Percentiles rank a stretch among this genome's conserved stretches.
These are phyloP conservation scores for Onthophagus sagittarius DNA, from an alignment of 2,888 invertebrate genomes.

Conservation along the genomic window DNA sequence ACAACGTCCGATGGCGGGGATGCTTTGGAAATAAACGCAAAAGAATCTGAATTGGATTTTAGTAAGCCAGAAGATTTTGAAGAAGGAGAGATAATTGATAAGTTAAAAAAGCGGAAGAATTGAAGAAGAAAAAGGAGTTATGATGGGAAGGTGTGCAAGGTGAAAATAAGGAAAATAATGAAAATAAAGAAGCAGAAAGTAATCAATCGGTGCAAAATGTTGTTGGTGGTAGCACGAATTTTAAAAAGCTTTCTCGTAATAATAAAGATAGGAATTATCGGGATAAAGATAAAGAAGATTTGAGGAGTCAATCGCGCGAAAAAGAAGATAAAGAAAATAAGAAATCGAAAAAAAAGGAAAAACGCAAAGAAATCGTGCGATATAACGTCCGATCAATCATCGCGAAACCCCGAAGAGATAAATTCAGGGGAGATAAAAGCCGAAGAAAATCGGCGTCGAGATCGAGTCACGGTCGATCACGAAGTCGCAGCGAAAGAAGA, in stretches of 20 bases:
- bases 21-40: slow-evolving; percentile 48
- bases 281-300: slow-evolving; percentile 53
- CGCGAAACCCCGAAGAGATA: slow-evolving; percentile 62
- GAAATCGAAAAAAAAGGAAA: slow-evolving; percentile 53
- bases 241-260: slow-evolving; percentile 77
- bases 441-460: slow-evolving; percentile 33
- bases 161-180: slow-evolving; percentile 51
- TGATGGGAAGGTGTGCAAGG: slow-evolving; percentile 40
- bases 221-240: slow-evolving; percentile 49
- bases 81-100: slow-evolving; percentile 58
- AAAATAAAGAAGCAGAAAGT: slow-evolving; percentile 24
- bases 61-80: slow-evolving; percentile 51
- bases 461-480: slow-evolving; percentile 27
- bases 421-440: slow-evolving; percentile 70
- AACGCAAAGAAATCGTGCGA: slow-evolving; percentile 74
- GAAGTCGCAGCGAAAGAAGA: slow-evolving; percentile 36
- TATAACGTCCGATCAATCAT: slow-evolving; percentile 81
- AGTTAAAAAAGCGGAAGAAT: slow-evolving; percentile 41
- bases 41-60: slow-evolving; percentile 49
- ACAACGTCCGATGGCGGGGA: slow-evolving; percentile 46
- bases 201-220: too few relatives aligned
- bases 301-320: slow-evolving; percentile 46
- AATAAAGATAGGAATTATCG: slow-evolving; percentile 76
- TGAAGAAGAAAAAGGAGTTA: slow-evolving; percentile 42
- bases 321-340: slow-evolving; percentile 38